Evolutionary conservation across 2,797 vertebrate genomes (phyloP).

Genomic region (Natrix natrix): DNA sequence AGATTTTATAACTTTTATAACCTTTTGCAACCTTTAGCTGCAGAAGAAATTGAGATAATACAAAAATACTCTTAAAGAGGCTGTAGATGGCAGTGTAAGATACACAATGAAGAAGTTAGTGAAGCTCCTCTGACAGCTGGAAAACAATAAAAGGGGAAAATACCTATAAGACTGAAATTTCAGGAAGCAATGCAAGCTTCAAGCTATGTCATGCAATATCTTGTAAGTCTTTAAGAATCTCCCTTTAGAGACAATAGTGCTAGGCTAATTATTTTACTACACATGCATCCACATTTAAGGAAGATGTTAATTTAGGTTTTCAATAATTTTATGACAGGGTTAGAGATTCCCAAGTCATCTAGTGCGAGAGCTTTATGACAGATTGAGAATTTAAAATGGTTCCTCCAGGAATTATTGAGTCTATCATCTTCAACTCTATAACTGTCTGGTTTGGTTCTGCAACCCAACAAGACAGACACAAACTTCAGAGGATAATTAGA

Average conservation of each 20-base stretch:
- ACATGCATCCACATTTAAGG: neutral
- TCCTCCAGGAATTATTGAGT: neutral
- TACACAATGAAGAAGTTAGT: neutral
- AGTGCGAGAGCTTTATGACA: neutral
- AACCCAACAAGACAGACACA: too few species aligned
- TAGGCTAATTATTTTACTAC: neutral
- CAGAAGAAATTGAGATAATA: neutral
- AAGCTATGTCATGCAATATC: neutral
- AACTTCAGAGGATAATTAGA: too few species aligned
- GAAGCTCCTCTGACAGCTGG: neutral
- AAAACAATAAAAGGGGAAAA: neutral
- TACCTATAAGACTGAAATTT: neutral
- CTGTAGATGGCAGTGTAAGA: constrained; percentile 61
- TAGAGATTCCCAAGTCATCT: neutral
- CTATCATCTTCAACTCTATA: too few species aligned
- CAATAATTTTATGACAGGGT: neutral
- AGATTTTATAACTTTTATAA: neutral
- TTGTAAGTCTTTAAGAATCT: neutral
- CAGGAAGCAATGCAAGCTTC: neutral
- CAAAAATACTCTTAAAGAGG: neutral
- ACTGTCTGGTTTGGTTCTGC: too few species aligned
- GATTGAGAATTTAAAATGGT: neutral
- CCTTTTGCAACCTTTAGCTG: neutral
- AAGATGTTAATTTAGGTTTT: neutral
- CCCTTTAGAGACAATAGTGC: neutral